Conservation (phyloP, 2,888 invertebrate genomes). For the Drosophila nr. perissopoda region DNA sequence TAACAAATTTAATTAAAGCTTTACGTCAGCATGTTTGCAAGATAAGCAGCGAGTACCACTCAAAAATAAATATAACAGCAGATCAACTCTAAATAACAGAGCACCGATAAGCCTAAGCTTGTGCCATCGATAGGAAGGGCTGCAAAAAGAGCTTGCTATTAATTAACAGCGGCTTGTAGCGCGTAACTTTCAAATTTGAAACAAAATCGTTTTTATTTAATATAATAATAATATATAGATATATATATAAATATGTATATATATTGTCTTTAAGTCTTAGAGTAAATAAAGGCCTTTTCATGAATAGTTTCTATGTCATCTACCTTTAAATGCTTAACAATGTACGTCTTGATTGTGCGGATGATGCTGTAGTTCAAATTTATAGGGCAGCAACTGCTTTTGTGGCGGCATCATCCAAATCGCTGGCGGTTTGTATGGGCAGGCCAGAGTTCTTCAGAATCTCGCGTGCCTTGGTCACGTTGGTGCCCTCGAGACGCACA, state of each 20-base stretch:
- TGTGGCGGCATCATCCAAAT: constrained; percentile 97
- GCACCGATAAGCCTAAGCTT: constrained; percentile 9
- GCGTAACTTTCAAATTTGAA: constrained; percentile 4
- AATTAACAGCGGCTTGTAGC: constrained; percentile 12
- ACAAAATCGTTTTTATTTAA: background rate
- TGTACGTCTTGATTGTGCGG: constrained; percentile 41
- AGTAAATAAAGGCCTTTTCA: constrained; percentile 18
- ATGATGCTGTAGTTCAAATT: background rate
- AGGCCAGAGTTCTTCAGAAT: constrained; percentile 94
- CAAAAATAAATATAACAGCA: background rate
- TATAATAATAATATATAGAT: constrained; percentile 20
- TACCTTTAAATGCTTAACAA: constrained; percentile 44
- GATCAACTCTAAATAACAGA: background rate
- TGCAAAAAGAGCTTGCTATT: background rate
- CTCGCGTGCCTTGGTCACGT: constrained; percentile 92
- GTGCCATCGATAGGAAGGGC: constrained; percentile 10
- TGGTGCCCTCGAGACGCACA: constrained; percentile 98
- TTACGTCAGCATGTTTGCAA: background rate
- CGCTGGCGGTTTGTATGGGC: constrained; percentile 91
- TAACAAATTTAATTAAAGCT: background rate
- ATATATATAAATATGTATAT: background rate
- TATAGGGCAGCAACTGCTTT: constrained; percentile 89
- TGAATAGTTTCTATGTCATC: constrained; percentile 10
- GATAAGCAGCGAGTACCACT: background rate
- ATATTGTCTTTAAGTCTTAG: constrained; percentile 28